phyloP scores from a whole-genome alignment of 1,140 invertebrate species.

The Drosophila lacertosa region DNA sequence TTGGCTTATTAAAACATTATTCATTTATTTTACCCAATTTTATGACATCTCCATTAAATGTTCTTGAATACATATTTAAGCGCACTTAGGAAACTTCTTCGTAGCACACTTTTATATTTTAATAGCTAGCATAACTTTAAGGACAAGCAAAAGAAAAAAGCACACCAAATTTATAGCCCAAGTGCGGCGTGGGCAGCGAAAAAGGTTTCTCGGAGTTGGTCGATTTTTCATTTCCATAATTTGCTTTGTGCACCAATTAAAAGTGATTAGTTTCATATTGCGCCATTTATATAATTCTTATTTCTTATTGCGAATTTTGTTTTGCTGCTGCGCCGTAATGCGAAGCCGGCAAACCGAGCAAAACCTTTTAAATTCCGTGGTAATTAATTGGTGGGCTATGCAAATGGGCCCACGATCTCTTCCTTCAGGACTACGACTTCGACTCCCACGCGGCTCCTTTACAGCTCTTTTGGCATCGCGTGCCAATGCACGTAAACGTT shows the following conservation, averaged over 20 bases:
- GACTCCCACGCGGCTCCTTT: not conserved
- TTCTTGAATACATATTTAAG: conserved; percentile 34
- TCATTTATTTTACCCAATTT: not conserved
- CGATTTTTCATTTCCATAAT: conserved; percentile 58
- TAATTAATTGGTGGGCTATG: conserved; percentile 73
- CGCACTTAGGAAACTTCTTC: conserved; percentile 26
- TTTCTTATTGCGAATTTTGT: conserved; percentile 50
- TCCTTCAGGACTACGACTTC: not conserved
- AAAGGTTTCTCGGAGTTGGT: conserved; percentile 40
- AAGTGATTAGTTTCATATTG: conserved; percentile 78
- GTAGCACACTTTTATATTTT: conserved; percentile 59
- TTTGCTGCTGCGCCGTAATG: conserved; percentile 36
- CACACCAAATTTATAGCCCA: not conserved
- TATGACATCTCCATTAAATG: conserved; percentile 5
- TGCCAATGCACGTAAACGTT: conserved; percentile 77
- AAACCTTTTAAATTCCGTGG: conserved; percentile 69
- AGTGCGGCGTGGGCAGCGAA: not conserved
- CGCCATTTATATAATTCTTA: conserved; percentile 61
- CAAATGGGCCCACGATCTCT: conserved; percentile 41
- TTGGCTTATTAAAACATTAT: too few relatives aligned
- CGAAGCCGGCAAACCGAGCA: conserved; percentile 43
- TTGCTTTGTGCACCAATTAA: conserved; percentile 71
- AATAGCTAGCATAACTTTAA: conserved; percentile 54
- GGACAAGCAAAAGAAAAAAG: conserved; percentile 3
- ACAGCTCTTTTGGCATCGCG: conserved; percentile 14